These are phyloP conservation scores for Typhlomys cinereus DNA, from an alignment of 2,113 vertebrate genomes.

Conservation along the genomic window DNA sequence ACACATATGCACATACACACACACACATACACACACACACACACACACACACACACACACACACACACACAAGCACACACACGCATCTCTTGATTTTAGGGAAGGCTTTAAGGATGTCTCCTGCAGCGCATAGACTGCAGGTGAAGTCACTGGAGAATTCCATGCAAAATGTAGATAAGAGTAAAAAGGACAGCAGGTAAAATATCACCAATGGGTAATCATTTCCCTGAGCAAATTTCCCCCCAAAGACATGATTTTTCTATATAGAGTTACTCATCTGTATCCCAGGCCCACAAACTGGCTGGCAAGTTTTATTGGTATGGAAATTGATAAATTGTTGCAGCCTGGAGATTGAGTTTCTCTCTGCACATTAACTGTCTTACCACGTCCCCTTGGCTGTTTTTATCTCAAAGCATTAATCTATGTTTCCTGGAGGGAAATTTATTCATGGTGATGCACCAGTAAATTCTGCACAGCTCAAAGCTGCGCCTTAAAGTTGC, in stretches of 20 bases:
- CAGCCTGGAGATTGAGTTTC: slow-evolving; percentile 54
- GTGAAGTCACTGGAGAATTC: not conserved
- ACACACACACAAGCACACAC: too few species aligned
- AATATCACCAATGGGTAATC: not conserved
- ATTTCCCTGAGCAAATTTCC: slow-evolving; percentile 43
- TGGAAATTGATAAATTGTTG: slow-evolving; percentile 58
- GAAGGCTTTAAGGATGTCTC: not conserved
- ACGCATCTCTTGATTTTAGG: not conserved
- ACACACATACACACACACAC: too few species aligned
- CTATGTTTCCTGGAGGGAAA: slow-evolving; percentile 30
- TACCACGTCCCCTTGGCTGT: slow-evolving; percentile 25
- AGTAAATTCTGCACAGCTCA: slow-evolving; percentile 48
- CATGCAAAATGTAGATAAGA: not conserved
- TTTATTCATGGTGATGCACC: slow-evolving; percentile 38
- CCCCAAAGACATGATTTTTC: slow-evolving; percentile 34
- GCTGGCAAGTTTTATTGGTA: slow-evolving; percentile 55
- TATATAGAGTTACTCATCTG: slow-evolving; percentile 56
- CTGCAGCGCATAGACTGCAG: not conserved
- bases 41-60: too few species aligned
- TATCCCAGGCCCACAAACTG: slow-evolving; percentile 41
- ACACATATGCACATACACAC: too few species aligned
- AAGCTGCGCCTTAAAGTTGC: slow-evolving; percentile 43
- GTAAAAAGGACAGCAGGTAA: not conserved
- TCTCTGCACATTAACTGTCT: slow-evolving; percentile 57
- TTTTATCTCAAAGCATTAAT: slow-evolving; percentile 62